Base-by-base conservation (phyloP, 2,113 vertebrate genomes). In the Otus sunia region DNA sequence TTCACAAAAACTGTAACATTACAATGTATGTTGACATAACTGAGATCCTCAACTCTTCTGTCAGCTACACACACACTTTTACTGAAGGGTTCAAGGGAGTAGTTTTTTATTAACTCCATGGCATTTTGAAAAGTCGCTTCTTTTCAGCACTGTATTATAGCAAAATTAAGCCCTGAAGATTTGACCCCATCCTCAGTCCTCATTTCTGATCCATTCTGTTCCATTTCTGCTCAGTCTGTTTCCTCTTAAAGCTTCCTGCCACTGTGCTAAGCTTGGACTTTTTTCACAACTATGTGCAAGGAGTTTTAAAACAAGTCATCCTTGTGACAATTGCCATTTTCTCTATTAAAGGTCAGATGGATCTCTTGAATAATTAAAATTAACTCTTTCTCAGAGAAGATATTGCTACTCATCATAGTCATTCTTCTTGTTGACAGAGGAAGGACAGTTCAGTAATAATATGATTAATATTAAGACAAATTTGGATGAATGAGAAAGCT, bases 361-460 rank as follows among this genome's bases (percentile, higher is more conserved):
- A 91, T 77, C 53, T 66, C 75, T 79, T 86, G 49, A 92, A 84
- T 91, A 88, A 96, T 95, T 94, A 95, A 94, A 92, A 94, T 92
- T 84, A 92, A 90, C 91, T 94, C 64, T 96, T 95, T 95, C 72
- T 96, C 63, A 67, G 63, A 90, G n/a, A 37, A 94, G 55, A 81
- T 47, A 74, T 59, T 71, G 39, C 55, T 89, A 55, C 72, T 94
- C 89, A 83, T 79, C 81, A 68, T 58, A 94, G 80, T 69, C 58
- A 94, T 83, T 83, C 52, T 79, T 78, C 39, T 60, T 89, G 17
- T 63, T 92, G 86, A 80, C 68, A 84, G 79, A 79, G 12, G 27
- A 93, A 86, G 56, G 64, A 89, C 64, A 84, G 41, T 47, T 91
- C 58, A 91, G 37, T 68, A 94, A 27, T 72, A 79, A 53, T 79